Conservation (phyloP, 2,888 invertebrate species). For the Entomobrya multifasciata region DNA sequence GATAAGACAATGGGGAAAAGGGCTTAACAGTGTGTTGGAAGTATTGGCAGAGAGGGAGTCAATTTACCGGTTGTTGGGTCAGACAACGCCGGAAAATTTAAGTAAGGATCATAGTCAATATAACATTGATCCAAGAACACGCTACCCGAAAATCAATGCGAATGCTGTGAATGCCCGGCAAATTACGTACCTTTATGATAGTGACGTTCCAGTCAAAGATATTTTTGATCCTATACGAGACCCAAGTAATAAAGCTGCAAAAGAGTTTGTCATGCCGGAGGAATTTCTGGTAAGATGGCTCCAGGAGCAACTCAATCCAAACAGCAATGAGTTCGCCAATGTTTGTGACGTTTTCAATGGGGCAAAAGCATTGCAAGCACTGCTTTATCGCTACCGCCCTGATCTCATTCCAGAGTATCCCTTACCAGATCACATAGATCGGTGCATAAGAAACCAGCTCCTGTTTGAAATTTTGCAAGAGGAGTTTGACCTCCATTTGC, state of each 20-base stretch:
- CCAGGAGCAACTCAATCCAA: constrained; percentile 59
- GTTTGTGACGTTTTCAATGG: constrained; percentile 75
- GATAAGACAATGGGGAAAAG: constrained; percentile 82
- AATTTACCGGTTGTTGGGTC: constrained; percentile 83
- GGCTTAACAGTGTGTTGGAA: constrained; percentile 81
- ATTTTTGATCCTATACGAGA: constrained; percentile 70
- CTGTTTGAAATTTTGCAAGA: constrained; percentile 77
- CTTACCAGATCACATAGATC: constrained; percentile 72
- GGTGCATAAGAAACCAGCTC: constrained; percentile 74
- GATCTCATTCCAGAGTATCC: constrained; percentile 77
- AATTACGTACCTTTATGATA: constrained; percentile 81
- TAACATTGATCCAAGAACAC: constrained; percentile 80
- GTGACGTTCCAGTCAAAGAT: constrained; percentile 80
- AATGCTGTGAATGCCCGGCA: constrained; percentile 78
- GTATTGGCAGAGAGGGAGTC: constrained; percentile 83
- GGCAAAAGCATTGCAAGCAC: constrained; percentile 71
- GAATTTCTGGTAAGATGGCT: constrained; percentile 76
- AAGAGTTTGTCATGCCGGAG: constrained; percentile 68
- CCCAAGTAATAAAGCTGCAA: constrained; percentile 34
- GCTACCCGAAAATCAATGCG: constrained; percentile 80
- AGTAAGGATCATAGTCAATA: constrained; percentile 82
- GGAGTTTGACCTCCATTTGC: constrained; percentile 73
- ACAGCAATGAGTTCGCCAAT: constrained; percentile 50
- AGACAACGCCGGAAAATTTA: constrained; percentile 84
- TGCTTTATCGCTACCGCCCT: constrained; percentile 76